Base-by-base conservation (phyloP, 2,797 vertebrate species). In the Erethizon dorsatum region DNA sequence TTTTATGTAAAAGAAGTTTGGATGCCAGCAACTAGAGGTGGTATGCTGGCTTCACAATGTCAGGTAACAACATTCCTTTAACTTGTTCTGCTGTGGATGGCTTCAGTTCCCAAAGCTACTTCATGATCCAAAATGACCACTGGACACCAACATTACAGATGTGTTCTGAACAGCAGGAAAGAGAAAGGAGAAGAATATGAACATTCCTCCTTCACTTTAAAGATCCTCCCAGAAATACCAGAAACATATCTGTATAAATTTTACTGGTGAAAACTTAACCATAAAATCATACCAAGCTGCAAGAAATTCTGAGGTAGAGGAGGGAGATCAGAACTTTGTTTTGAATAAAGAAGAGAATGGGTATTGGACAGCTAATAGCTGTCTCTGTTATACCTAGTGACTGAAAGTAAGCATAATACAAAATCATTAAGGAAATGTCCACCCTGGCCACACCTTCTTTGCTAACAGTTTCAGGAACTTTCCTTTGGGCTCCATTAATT, bases 401-500 rank as follows among this genome's bases (percentile, higher is more conserved):
- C 84, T 94, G 65, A 80, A 71, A 63, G 59, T 86, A 89, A 94
- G 45, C 69, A 69, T 90, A 94, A 91, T 31, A 79, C 7, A 93
- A 45, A 95, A 89, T 92, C 37, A 65, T 82, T 96, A 84, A 75
- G 50, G n/a, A 79, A 86, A 78, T 94, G 63, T n/a, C 37, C 79
- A 47, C 41, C 71, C 45, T 92, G 73, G 45, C 37, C 75, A 84
- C 12, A 71, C 28, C 26, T 96, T 82, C 26, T 97, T 92, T 95
- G 80, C 13, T 96, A 33, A 96, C 56, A 93, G 11, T 77, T 97
- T 94, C 77, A 89, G 14, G 47, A 94, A 95, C 31, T 92, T 95
- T 95, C 77, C 57, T 28, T n/a, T 91, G 47, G 31, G 15, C 31
- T 96, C 20, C 63, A 83, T 95, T 95, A 97, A 86, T 89, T 96